phyloP scores from a whole-genome alignment of 1,140 invertebrate genomes.

The Stratiolaelaps scimitus region DNA sequence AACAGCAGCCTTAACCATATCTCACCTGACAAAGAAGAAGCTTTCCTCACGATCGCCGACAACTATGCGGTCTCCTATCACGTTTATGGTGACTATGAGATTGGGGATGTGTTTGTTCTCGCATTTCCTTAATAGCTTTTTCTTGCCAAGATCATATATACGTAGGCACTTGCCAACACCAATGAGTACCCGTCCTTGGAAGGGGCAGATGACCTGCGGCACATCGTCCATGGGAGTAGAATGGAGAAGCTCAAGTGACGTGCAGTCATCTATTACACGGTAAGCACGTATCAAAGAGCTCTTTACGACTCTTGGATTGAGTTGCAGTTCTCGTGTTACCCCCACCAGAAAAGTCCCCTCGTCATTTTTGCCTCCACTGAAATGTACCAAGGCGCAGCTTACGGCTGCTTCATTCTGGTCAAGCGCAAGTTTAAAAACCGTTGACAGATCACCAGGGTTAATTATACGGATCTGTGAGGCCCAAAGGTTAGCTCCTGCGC shows the following conservation, averaged over 20 bases:
- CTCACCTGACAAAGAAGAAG: constrained; percentile 68
- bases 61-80: constrained; percentile 81
- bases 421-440: constrained; percentile 62
- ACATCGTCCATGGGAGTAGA: constrained; percentile 88
- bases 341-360: constrained; percentile 67
- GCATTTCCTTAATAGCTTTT: constrained; percentile 91
- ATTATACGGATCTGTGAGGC: constrained; percentile 84
- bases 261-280: constrained; percentile 55
- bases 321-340: constrained; percentile 72
- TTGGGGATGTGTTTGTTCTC: constrained; percentile 98
- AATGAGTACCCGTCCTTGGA: constrained; percentile 79
- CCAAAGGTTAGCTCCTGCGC: constrained; percentile 92
- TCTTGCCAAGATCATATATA: constrained; percentile 92
- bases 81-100: constrained; percentile 79
- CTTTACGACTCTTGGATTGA: constrained; percentile 66
- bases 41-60: constrained; percentile 95
- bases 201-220: constrained; percentile 70
- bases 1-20: too few relatives aligned
- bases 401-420: constrained; percentile 95
- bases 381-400: constrained; percentile 56
- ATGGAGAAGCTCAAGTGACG: constrained; percentile 75
- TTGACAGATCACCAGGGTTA: constrained; percentile 71
- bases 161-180: constrained; percentile 81
- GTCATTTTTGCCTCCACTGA: constrained; percentile 48
- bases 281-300: constrained; percentile 78